Conservation (phyloP, 2,888 invertebrate genomes). For the Andrena dorsata region DNA sequence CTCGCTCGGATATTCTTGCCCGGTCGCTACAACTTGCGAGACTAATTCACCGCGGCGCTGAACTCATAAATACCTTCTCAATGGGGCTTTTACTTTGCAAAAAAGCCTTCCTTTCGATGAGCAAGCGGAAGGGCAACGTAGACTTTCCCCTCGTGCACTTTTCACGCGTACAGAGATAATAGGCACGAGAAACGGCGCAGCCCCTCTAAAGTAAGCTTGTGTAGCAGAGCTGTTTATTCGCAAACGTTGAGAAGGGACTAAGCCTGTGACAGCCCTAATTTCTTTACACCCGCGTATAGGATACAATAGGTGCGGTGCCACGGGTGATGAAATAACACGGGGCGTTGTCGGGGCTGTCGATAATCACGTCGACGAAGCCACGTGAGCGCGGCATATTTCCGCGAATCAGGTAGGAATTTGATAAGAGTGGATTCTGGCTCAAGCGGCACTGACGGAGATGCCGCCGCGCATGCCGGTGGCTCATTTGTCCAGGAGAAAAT, state of each 20-base stretch:
- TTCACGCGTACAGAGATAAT: too few species aligned
- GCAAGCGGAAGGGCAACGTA: too few species aligned
- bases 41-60: conserved; percentile 31
- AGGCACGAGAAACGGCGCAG: too few species aligned
- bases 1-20: conserved; percentile 21
- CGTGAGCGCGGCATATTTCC: conserved; percentile 43
- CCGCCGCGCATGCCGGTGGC: conserved; percentile 52
- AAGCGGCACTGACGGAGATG: conserved; percentile 36
- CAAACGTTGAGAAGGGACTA: neutral
- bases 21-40: conserved; percentile 17
- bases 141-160: too few species aligned
- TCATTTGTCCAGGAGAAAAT: conserved; percentile 68
- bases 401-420: conserved; percentile 63
- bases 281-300: neutral
- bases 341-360: conserved; percentile 7
- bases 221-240: too few species aligned
- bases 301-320: neutral
- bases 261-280: neutral
- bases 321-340: neutral
- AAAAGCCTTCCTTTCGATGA: too few species aligned
- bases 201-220: too few species aligned
- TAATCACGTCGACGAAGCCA: conserved; percentile 33
- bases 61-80: neutral
- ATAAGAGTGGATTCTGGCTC: conserved; percentile 46
- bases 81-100: neutral